phyloP scores from a whole-genome alignment of 2,888 invertebrate genomes.

The Hirudinaria manillensis region DNA sequence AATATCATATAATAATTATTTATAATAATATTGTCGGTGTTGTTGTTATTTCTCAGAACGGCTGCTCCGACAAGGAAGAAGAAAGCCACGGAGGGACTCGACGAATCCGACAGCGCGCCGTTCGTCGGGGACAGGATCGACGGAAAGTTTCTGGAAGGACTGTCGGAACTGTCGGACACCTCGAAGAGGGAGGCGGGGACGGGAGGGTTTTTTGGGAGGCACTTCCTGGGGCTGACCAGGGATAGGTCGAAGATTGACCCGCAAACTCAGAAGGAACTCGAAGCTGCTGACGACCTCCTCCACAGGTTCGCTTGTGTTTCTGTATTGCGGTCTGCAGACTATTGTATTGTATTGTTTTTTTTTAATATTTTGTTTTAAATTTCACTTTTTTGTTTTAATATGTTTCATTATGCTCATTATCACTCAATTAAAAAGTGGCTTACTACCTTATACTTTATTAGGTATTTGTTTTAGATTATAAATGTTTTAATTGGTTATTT shows the following conservation, averaged over 20 bases:
- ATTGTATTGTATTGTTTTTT: not conserved
- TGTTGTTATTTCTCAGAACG: not conserved
- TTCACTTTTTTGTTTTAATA: not conserved
- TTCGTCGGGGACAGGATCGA: not conserved
- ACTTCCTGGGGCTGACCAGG: conserved; percentile 1
- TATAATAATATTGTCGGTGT: not conserved
- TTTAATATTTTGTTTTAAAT: not conserved
- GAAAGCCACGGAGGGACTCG: not conserved
- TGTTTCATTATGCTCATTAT: not conserved
- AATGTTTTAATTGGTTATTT: too few relatives aligned
- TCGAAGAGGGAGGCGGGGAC: conserved; percentile 16
- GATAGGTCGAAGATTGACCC: conserved; percentile 14
- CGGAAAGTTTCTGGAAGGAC: not conserved
- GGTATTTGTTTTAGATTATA: too few relatives aligned
- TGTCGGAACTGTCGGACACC: not conserved
- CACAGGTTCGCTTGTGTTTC: conserved; percentile 26
- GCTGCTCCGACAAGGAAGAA: not conserved
- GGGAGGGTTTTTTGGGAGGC: conserved; percentile 20
- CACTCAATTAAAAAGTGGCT: too few relatives aligned
- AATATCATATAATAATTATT: not conserved
- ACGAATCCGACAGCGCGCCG: not conserved
- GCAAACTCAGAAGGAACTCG: not conserved
- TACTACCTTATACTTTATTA: too few relatives aligned
- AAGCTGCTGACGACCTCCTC: not conserved
- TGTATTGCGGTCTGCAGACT: not conserved